Evolutionary conservation across 2,888 invertebrate genomes (phyloP).

Genomic region (Tetragonisca angustula): DNA sequence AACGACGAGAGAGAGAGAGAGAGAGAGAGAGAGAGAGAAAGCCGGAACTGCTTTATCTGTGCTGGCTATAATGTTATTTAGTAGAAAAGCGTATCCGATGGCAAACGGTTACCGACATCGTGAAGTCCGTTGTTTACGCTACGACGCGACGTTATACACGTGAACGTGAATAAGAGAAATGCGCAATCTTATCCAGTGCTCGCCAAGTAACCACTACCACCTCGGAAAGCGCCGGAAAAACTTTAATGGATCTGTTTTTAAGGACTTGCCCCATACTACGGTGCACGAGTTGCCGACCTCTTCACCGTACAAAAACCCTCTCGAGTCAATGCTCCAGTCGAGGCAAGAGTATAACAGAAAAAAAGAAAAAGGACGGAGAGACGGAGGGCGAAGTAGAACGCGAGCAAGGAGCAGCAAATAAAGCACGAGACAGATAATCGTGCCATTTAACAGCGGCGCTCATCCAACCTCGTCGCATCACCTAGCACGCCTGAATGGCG

Average conservation of each 20-base stretch:
- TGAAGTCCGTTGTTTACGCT: constrained; percentile 20
- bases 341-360: constrained; percentile 52
- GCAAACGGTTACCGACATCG: constrained; percentile 52
- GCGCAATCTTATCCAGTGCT: constrained; percentile 66
- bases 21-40: constrained; percentile 3
- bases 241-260: constrained; percentile 81
- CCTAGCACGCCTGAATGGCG: constrained; percentile 19
- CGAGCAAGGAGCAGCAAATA: constrained; percentile 62
- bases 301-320: constrained; percentile 71
- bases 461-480: constrained; percentile 46
- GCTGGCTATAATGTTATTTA: constrained; percentile 1
- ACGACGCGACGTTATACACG: constrained; percentile 21
- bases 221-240: constrained; percentile 74
- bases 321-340: constrained; percentile 69
- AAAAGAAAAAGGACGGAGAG: constrained; percentile 40
- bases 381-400: constrained; percentile 58
- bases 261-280: constrained; percentile 62
- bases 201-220: constrained; percentile 65
- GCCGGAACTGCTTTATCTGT: constrained; percentile 23
- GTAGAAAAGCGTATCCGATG: constrained; percentile 60
- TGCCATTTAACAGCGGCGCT: constrained; percentile 71
- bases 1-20: constrained; percentile 14
- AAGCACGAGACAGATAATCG: constrained; percentile 72
- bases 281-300: constrained; percentile 67
- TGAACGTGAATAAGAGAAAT: constrained; percentile 64